Evolutionary conservation across 2,888 invertebrate genomes (phyloP), one percentile per base, ranked within the genome.

Genomic region (Eledona agricola): DNA sequence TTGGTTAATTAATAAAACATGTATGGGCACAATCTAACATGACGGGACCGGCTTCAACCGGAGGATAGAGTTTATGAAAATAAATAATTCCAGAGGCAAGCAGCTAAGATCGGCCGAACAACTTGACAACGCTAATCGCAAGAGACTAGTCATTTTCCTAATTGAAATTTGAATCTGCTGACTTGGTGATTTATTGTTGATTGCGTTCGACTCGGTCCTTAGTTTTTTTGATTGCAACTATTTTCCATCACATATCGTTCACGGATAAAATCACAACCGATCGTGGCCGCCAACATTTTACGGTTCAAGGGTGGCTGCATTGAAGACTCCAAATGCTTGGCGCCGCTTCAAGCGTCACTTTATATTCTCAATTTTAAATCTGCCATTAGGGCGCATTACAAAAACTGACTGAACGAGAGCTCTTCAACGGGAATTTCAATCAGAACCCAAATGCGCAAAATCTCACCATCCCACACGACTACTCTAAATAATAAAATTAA

Each of bases 261-360:
- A 55, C 59, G 55, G 59, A 45, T 53, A 59, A 56, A 58, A 58
- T 59, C 59, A 55, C 42, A 59, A 60, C 59, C 59, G 59, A 59
- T 57, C 55, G 57, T 59, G 50, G 47, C 50, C 55, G 60, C 57
- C 58, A 60, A 59, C 59, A 57, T 52, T 53, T 49, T 50, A 54
- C 57, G 57, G 50, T 54, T 57, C 53, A 50, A 46, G 53, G 53
- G 50, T 51, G 53, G 53, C 51, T 35, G 57, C 56, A 47, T 56
- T 25, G 37, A 47, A 47, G 38, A 37, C 49, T 47, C 52, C 28
- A 52, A 47, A 47, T 47, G 37, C 42, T 51, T 51, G 40, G 51
- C 51, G 47, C 45, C 50, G 38, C 28, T 40, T 35, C 40, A 32
- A 43, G 38, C 49, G 45, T 55, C 55, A 51, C 51, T 51, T 51